Percentiles rank a stretch among this genome's conserved stretches.
These are phyloP conservation scores for Acleris laterana DNA, from an alignment of 2,888 invertebrate genomes.

Conservation along the genomic window DNA sequence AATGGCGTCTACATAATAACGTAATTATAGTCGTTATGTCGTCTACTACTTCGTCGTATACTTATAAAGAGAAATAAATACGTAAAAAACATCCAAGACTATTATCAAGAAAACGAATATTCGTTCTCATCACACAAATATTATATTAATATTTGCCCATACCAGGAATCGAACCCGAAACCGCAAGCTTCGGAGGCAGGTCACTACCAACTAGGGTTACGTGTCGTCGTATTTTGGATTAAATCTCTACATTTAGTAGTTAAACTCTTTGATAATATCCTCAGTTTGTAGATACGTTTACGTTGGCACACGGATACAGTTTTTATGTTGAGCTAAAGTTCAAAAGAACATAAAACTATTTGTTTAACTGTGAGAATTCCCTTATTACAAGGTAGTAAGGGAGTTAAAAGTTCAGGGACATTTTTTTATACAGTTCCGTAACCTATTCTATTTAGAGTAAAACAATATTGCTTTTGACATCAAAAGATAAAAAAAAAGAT, in stretches of 20 bases:
- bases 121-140: too few species aligned
- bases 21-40: too few species aligned
- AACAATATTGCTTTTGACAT: background rate
- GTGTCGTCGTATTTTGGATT: background rate
- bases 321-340: slow-evolving; percentile 29
- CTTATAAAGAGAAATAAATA: too few species aligned
- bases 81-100: too few species aligned
- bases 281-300: slow-evolving; percentile 19
- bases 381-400: background rate
- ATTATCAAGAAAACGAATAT: too few species aligned
- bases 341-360: slow-evolving; percentile 22
- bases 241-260: slow-evolving; percentile 7
- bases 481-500: too few species aligned
- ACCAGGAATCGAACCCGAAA: too few species aligned
- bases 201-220: too few species aligned
- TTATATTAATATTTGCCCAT: too few species aligned
- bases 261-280: slow-evolving; percentile 4
- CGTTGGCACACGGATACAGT: slow-evolving; percentile 28
- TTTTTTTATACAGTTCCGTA: slow-evolving; percentile 18
- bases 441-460: background rate
- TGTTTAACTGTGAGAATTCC: slow-evolving; percentile 2
- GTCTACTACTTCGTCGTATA: too few species aligned
- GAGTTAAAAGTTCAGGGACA: slow-evolving; percentile 27
- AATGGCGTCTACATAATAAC: too few species aligned
- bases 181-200: too few species aligned